These are phyloP conservation scores for Galagoides demidoff DNA, from an alignment of 2,797 vertebrate species.

Conservation along the genomic window DNA sequence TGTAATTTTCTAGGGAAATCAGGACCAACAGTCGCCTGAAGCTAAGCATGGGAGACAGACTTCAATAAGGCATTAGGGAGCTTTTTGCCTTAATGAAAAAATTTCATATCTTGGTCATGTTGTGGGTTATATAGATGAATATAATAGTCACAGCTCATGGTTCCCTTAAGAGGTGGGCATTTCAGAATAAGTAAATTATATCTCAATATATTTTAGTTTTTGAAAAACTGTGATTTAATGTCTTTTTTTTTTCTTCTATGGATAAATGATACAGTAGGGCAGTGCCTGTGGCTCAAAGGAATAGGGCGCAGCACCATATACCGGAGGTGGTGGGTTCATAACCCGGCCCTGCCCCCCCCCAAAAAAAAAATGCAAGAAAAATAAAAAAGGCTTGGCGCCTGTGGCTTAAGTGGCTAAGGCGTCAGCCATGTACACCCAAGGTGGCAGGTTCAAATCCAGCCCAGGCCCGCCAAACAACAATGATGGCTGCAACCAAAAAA, in stretches of 20 bases:
- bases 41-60: background rate
- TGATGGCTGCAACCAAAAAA: too few species aligned
- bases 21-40: background rate
- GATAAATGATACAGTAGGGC: background rate
- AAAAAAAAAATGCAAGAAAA: too few species aligned
- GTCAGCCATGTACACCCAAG: too few species aligned
- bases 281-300: too few species aligned
- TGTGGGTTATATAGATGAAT: background rate
- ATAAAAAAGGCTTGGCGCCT: too few species aligned
- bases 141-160: background rate
- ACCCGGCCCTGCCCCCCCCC: too few species aligned
- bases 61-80: background rate
- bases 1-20: background rate
- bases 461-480: too few species aligned
- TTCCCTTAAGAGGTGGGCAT: background rate
- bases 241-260: background rate
- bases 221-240: background rate
- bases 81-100: background rate
- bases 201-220: background rate
- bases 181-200: background rate
- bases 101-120: background rate
- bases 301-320: too few species aligned
- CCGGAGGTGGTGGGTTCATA: too few species aligned
- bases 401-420: too few species aligned
- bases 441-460: too few species aligned